Base-by-base conservation (phyloP, 2,888 invertebrate species). In the Trileptium ribeirensis region DNA sequence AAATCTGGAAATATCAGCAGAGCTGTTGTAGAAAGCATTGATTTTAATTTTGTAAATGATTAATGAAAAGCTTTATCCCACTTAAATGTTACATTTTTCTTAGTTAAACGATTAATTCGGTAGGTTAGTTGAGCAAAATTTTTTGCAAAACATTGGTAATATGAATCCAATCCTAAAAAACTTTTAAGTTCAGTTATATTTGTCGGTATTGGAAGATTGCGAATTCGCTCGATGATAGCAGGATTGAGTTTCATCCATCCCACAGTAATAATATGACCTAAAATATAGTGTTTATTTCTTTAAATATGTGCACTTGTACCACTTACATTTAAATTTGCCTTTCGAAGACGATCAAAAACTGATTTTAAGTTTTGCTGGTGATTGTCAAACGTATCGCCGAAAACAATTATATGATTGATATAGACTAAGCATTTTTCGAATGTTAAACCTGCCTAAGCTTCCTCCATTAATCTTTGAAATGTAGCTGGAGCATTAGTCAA, bases 401-500 rank as follows among this genome's bases (percentile, higher is more conserved):
- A 78, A 8, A 79, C 36, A 3, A 79, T n/a, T 1, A 79, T 78
- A 78, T 79, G 75, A 78, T 79, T 77, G 15, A 79, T n/a, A 29
- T 79, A 79, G 31, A 78, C 79, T 19, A 79, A 40, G 2, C n/a
- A 19, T 19, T 15, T 8, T n/a, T 77, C 51, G 38, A n/a, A 67
- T 39, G n/a, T n/a, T 24, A 51, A n/a, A 38, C 67, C 78, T 8
- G 33, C 19, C 67, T 78, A 33, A 8, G 78, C 37, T 8, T 8
- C 15, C 19, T 79, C 24, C 37, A 79, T 79, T 2, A 83, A 77
- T 24, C 83, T 37, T 80, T 85, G 82, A 64, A 84, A 85, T 15
- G 81, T 83, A 0, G 83, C 82, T 29, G 83, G 82, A 36, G 83
- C 83, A 34, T 82, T 83, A 0, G 82, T 80, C 0, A 85, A 67